Evolutionary conservation across 2,113 vertebrate genomes (phyloP), one percentile per base, ranked within the genome.

Genomic region (Symphodus melops): DNA sequence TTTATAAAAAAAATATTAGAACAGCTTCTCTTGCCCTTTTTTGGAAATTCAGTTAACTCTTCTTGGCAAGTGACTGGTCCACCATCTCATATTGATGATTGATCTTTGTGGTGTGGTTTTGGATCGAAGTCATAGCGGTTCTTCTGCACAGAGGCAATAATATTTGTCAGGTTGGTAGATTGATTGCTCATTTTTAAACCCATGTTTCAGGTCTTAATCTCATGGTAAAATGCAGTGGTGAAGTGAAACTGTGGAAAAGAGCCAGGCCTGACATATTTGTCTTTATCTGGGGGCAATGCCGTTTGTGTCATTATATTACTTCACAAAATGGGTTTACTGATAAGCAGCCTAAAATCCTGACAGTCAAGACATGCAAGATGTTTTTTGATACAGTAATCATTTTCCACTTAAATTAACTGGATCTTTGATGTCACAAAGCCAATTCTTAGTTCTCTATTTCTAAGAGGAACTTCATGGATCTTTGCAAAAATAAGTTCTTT

Each of bases 181-280:
- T 74, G 42, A 88, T 76, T 84, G 64, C 72, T 80, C 56, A 72
- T 86, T 87, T 85, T 68, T 86, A 83, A 74, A 75, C 42, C 68
- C 13, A 51, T n/a, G 68, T 76, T 83, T 58, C 37, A 67, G 59
- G 28, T 44, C 51, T 76, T 79, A 64, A 84, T 89, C 82, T 88
- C 75, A 86, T 84, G 80, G 68, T 85, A 85, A 85, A 68, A 59
- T 81, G 79, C 83, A 62, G 65, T 49, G 58, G 75, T n/a, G 23
- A 39, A 75, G 67, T 75, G 67, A 82, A 62, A 64, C 54, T 25
- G 39, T 81, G 74, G 71, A 85, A 5, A 20, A 41, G 58, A 81
- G 79, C 69, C 62, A 69, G 62, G 9, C 13, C 59, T 75, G 72
- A 56, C 62, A 84, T 75, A 70, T 73, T 70, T 82, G 65, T 81